These are phyloP conservation scores for Serinus canaria DNA, from an alignment of 2,113 vertebrate species.

Conservation along the genomic window DNA sequence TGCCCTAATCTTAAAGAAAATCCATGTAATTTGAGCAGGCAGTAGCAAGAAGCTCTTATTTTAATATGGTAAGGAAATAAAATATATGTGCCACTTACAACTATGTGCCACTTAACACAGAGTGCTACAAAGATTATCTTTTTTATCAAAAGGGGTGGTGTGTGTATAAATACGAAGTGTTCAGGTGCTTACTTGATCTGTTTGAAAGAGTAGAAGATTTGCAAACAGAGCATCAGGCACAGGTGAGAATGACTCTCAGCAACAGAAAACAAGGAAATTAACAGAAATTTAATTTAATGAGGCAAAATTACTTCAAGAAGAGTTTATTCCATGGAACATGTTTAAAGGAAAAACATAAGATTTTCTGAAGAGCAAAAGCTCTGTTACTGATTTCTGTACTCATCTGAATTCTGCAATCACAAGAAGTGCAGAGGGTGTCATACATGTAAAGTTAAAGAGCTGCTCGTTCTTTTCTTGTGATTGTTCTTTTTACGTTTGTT, in stretches of 20 bases:
- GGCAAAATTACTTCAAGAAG: neutral
- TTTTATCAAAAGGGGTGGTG: constrained; percentile 1
- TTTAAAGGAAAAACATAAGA: neutral
- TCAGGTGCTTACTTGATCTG: constrained; percentile 4
- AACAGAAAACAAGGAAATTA: neutral
- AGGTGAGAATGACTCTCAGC: neutral
- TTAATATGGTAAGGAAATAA: constrained; percentile 37
- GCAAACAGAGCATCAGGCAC: neutral
- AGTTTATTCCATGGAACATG: neutral
- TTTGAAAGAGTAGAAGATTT: constrained; percentile 3
- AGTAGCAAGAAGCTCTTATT: constrained; percentile 11
- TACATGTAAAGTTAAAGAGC: neutral
- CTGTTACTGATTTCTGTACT: neutral
- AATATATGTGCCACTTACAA: neutral
- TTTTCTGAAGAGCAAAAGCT: neutral
- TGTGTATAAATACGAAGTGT: neutral
- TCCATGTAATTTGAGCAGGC: constrained; percentile 56
- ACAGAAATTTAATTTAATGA: constrained; percentile 9
- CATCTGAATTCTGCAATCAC: neutral
- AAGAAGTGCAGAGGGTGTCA: neutral
- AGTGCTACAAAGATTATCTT: constrained; percentile 11
- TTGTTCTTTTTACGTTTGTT: neutral
- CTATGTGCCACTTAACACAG: constrained; percentile 24
- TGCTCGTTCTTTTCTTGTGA: neutral
- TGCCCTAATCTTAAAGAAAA: constrained; percentile 68